phyloP scores from a whole-genome alignment of 2,113 vertebrate species.

The Chamaea fasciata region DNA sequence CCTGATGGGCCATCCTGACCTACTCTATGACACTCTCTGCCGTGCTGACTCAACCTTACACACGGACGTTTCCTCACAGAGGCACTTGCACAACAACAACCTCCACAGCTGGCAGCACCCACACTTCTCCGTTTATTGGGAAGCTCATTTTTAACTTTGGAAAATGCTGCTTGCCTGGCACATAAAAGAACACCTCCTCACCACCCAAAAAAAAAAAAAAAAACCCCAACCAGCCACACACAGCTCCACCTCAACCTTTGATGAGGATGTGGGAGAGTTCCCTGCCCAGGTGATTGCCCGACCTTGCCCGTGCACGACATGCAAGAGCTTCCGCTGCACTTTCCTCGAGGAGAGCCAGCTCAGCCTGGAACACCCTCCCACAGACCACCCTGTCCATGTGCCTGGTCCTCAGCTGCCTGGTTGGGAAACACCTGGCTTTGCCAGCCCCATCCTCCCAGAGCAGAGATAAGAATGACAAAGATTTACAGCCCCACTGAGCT shows the following conservation, averaged over 20 bases:
- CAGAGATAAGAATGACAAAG: neutral
- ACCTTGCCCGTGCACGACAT: neutral
- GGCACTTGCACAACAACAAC: neutral
- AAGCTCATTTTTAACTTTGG: neutral
- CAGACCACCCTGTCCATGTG: neutral
- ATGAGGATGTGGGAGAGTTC: neutral
- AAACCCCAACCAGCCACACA: rapidly evolving
- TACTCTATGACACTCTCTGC: neutral
- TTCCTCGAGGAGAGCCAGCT: neutral
- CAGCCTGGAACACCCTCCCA: neutral
- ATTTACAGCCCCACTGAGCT: neutral
- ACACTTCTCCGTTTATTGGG: neutral
- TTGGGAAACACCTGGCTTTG: neutral
- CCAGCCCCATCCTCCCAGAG: rapidly evolving
- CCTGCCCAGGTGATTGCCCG: neutral
- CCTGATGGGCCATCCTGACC: neutral
- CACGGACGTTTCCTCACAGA: neutral
- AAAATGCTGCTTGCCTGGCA: neutral
- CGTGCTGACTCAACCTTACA: neutral
- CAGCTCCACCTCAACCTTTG: neutral
- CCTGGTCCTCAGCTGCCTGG: neutral
- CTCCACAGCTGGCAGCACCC: neutral
- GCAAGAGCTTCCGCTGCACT: rapidly evolving
- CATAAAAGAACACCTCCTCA: neutral
- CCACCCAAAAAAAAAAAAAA: neutral